Conservation (phyloP, 30 jellyfish, hydroid and myxozoan genomes). For the Pelagia noctiluca region DNA sequence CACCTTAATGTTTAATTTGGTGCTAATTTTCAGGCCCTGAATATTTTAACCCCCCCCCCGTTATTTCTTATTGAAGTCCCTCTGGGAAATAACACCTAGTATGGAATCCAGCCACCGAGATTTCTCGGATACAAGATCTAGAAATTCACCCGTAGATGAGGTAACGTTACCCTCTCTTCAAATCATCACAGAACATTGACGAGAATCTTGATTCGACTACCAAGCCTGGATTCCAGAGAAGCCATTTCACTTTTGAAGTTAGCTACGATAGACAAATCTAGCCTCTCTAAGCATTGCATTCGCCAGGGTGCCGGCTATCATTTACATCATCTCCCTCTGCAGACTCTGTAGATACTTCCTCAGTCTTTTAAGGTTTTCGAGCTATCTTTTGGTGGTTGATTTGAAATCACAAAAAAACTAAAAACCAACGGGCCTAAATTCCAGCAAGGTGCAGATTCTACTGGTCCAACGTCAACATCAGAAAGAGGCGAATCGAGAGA, state of each 20-base stretch:
- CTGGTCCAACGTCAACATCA: not conserved
- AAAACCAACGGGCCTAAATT: not conserved
- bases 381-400: not conserved
- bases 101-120: too few species aligned
- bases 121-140: too few species aligned
- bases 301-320: not conserved
- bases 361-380: not conserved
- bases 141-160: too few species aligned
- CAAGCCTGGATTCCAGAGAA: slow-evolving; percentile 5
- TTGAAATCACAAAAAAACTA: not conserved
- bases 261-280: not conserved
- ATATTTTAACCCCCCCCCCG: too few species aligned
- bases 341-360: not conserved
- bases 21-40: too few species aligned
- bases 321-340: not conserved
- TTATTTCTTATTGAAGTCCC: too few species aligned
- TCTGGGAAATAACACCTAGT: too few species aligned
- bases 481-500: not conserved
- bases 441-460: not conserved
- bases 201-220: not conserved
- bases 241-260: not conserved
- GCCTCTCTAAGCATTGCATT: slow-evolving; percentile 1
- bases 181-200: too few species aligned
- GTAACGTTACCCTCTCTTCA: too few species aligned
- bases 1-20: too few species aligned